Evolutionary conservation across 2,888 invertebrate species (phyloP).

Genomic region (Pollenia angustigena): DNA sequence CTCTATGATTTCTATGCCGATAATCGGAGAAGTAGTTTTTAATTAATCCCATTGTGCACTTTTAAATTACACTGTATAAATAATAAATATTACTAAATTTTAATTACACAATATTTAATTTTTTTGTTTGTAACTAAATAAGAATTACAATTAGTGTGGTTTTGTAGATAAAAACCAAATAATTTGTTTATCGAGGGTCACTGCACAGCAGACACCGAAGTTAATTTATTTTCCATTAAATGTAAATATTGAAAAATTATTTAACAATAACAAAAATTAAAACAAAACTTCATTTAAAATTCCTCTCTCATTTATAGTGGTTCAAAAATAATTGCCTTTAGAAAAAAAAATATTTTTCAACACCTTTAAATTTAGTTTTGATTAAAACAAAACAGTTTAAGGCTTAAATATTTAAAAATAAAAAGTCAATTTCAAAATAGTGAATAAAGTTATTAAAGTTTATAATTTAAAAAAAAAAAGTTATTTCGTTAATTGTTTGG

Average conservation of each 20-base stretch:
- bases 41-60: too few species aligned
- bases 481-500: neutral
- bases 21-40: too few species aligned
- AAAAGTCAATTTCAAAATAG: neutral
- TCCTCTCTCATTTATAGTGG: neutral
- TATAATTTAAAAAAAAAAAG: too few species aligned
- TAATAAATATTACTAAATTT: slow-evolving; percentile 17
- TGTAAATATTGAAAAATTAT: slow-evolving; percentile 37
- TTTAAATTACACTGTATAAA: too few species aligned
- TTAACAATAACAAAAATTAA: neutral
- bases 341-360: slow-evolving; percentile 9
- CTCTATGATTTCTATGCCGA: too few species aligned
- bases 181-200: slow-evolving; percentile 59
- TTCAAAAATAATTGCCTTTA: slow-evolving; percentile 1
- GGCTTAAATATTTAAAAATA: neutral
- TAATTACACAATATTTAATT: slow-evolving; percentile 39
- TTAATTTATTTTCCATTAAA: slow-evolving; percentile 25
- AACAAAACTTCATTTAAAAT: slow-evolving; percentile 23
- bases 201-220: neutral
- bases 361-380: slow-evolving; percentile 1
- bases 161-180: slow-evolving; percentile 47
- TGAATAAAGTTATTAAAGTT: neutral
- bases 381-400: neutral
- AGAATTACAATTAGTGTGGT: slow-evolving; percentile 55
- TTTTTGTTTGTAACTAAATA: slow-evolving; percentile 21